A percentile compares a stretch with the other conserved stretches of the same genome.
phyloP scores from a whole-genome alignment of 2,888 invertebrate genomes.

The Morpho deidamia region DNA sequence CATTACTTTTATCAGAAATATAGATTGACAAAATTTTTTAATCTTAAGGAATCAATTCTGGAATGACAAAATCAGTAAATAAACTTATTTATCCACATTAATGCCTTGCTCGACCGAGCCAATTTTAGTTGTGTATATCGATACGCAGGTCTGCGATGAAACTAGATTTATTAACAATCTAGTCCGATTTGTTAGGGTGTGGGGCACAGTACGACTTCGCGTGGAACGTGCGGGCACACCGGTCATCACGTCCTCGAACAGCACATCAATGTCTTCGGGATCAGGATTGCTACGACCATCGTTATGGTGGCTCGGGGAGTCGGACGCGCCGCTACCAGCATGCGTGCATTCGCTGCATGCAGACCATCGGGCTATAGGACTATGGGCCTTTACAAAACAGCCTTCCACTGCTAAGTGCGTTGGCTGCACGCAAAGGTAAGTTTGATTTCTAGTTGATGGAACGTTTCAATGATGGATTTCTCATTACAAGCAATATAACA shows the following conservation, averaged over 20 bases:
- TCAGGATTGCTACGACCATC: slow-evolving; percentile 45
- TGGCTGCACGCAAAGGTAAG: slow-evolving; percentile 86
- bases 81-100: not conserved
- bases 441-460: too few species aligned
- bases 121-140: not conserved
- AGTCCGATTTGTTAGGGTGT: slow-evolving; percentile 4
- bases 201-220: slow-evolving; percentile 75
- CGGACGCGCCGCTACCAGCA: slow-evolving; percentile 79
- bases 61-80: not conserved
- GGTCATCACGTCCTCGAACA: slow-evolving; percentile 39
- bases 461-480: too few species aligned
- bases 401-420: slow-evolving; percentile 82
- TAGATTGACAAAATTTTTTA: too few species aligned
- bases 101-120: not conserved
- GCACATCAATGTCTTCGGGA: slow-evolving; percentile 30
- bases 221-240: slow-evolving; percentile 72
- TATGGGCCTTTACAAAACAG: slow-evolving; percentile 91
- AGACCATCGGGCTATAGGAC: slow-evolving; percentile 87
- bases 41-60: too few species aligned
- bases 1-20: too few species aligned
- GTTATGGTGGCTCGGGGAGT: slow-evolving; percentile 60
- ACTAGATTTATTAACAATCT: slow-evolving; percentile 9
- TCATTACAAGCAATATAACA: too few species aligned
- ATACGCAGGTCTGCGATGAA: not conserved
- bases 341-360: slow-evolving; percentile 89